phyloP scores from a whole-genome alignment of 2,888 invertebrate species.

The Spilosoma lubricipeda region DNA sequence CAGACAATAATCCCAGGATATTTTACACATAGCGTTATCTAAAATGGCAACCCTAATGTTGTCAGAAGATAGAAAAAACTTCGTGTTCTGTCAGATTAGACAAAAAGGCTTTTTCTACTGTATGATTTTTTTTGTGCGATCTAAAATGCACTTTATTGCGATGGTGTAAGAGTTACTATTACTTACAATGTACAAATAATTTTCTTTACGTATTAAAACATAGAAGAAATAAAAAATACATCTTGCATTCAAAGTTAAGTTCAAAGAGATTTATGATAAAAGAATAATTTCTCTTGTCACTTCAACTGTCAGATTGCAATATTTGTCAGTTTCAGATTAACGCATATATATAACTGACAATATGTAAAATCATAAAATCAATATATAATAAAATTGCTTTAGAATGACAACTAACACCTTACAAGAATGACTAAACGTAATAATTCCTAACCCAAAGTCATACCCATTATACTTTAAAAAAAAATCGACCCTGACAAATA shows the following conservation, averaged over 20 bases:
- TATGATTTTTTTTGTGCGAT: background rate
- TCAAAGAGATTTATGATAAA: conserved; percentile 5
- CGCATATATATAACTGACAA: background rate
- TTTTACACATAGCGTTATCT: too few relatives aligned
- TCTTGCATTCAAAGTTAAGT: background rate
- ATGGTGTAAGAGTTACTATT: too few relatives aligned
- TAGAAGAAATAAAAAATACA: background rate
- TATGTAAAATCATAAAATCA: background rate
- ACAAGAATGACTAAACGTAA: background rate
- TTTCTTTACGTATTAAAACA: too few relatives aligned
- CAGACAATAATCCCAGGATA: background rate
- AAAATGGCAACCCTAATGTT: background rate
- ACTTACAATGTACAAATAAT: too few relatives aligned
- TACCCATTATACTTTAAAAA: background rate
- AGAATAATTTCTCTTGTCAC: background rate
- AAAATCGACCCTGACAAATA: background rate
- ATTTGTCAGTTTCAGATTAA: background rate
- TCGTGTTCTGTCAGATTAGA: too few relatives aligned
- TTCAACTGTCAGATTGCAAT: background rate
- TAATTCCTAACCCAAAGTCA: background rate
- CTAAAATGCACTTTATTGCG: background rate
- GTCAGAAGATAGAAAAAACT: background rate
- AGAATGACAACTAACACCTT: too few relatives aligned
- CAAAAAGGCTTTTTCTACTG: background rate
- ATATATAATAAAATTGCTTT: background rate